Conservation (phyloP, 1,140 invertebrate genomes). For the Cydia pomonella region DNA sequence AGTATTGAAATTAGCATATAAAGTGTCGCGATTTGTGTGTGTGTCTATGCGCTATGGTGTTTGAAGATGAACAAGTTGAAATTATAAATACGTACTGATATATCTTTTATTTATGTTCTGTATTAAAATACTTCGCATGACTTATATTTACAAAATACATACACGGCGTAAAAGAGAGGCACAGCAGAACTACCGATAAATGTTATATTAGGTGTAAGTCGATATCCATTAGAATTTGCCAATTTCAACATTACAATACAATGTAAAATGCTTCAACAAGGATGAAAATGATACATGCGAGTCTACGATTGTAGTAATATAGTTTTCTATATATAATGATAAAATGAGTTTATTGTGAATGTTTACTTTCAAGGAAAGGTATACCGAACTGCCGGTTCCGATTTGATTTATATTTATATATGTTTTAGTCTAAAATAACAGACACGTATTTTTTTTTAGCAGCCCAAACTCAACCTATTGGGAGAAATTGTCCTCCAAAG, state of each 20-base stretch:
- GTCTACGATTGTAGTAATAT: background rate
- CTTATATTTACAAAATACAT: conserved; percentile 14
- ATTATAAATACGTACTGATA: background rate
- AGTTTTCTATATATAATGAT: too few relatives aligned
- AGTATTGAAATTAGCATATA: too few relatives aligned
- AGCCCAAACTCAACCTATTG: too few relatives aligned
- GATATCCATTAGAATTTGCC: conserved; percentile 11
- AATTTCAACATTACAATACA: conserved; percentile 24
- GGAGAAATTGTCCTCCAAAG: too few relatives aligned
- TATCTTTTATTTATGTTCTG: background rate
- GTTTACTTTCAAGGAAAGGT: too few relatives aligned
- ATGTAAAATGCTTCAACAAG: conserved; percentile 26
- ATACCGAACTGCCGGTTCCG: too few relatives aligned
- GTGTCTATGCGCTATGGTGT: too few relatives aligned
- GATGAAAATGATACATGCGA: background rate
- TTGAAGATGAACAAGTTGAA: background rate
- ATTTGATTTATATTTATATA: too few relatives aligned
- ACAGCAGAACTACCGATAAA: background rate
- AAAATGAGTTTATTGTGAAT: too few relatives aligned
- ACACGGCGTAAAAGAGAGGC: conserved; percentile 7
- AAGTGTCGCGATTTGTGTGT: too few relatives aligned
- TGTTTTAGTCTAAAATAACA: too few relatives aligned
- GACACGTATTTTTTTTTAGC: too few relatives aligned
- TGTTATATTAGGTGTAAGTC: background rate
- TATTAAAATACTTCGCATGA: background rate